Evolutionary conservation across 2,797 vertebrate species (phyloP).

Genomic region (Moxostoma hubbsi): DNA sequence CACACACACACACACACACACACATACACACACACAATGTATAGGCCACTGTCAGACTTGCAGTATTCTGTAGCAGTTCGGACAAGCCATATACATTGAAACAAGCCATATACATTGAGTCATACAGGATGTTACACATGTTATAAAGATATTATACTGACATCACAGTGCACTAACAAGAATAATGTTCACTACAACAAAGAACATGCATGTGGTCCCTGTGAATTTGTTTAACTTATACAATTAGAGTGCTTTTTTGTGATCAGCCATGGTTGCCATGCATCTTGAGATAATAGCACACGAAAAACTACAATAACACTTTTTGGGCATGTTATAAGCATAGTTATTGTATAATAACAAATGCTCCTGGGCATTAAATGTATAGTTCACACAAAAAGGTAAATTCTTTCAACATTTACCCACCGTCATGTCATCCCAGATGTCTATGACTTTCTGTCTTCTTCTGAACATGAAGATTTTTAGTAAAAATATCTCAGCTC

Average conservation of each 20-base stretch:
- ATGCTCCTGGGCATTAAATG: background rate
- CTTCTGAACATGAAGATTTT: too few species aligned
- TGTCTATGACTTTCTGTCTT: too few species aligned
- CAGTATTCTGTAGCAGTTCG: background rate
- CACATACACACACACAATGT: background rate
- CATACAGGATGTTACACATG: background rate
- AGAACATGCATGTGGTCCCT: slow-evolving; percentile 33
- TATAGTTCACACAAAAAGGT: background rate
- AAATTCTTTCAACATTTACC: background rate
- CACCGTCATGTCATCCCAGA: too few species aligned
- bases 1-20: slow-evolving; percentile 11
- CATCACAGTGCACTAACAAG: background rate
- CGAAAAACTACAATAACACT: background rate
- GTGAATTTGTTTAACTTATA: background rate
- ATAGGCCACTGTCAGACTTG: background rate
- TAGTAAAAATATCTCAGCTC: too few species aligned
- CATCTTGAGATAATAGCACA: background rate
- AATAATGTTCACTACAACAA: background rate
- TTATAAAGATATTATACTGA: background rate
- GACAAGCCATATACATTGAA: background rate
- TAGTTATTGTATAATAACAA: background rate
- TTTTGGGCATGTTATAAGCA: background rate
- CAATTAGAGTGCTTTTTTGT: background rate
- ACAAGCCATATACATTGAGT: background rate
- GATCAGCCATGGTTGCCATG: slow-evolving; percentile 9